phyloP scores from a whole-genome alignment of 2,797 vertebrate species.

The Aulostomus chinensis region DNA sequence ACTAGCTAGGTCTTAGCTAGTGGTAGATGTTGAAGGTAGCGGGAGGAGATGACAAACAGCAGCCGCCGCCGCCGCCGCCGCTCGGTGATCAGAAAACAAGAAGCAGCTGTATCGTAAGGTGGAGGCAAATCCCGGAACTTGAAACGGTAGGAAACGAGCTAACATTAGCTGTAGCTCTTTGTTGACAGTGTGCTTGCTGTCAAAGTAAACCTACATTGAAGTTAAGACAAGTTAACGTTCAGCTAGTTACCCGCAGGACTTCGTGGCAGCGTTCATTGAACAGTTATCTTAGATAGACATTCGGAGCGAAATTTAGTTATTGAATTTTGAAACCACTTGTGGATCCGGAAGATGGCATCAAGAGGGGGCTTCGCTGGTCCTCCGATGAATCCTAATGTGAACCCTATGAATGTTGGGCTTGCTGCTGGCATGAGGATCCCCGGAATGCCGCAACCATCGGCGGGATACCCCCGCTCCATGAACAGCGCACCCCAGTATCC shows the following conservation, averaged over 20 bases:
- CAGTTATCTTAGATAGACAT: background rate
- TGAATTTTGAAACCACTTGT: conserved; percentile 42
- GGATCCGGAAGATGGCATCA: conserved; percentile 72
- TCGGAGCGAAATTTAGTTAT: background rate
- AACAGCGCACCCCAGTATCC: conserved; percentile 66
- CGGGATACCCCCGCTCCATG: conserved; percentile 74
- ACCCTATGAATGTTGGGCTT: conserved; percentile 70
- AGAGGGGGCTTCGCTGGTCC: conserved; percentile 75
- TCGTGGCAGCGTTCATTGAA: background rate
- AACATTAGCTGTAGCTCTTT: conserved; percentile 68
- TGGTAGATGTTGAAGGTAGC: background rate
- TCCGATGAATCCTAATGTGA: conserved; percentile 70
- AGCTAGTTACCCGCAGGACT: background rate
- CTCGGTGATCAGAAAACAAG: conserved; percentile 14
- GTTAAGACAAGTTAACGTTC: too few species aligned
- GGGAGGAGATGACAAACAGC: conserved; percentile 40
- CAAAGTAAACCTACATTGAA: conserved; percentile 32
- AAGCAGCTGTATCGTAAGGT: conserved; percentile 12
- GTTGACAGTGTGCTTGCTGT: conserved; percentile 68
- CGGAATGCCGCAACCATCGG: conserved; percentile 67
- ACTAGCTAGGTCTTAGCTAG: background rate
- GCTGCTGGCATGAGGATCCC: conserved; percentile 73
- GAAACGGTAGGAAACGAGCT: conserved; percentile 42
- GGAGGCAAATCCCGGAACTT: conserved; percentile 67
- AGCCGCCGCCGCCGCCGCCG: background rate